Evolutionary conservation across 2,113 vertebrate genomes (phyloP), one percentile per base, ranked within the genome.

Genomic region (Phyllostomus hastatus): DNA sequence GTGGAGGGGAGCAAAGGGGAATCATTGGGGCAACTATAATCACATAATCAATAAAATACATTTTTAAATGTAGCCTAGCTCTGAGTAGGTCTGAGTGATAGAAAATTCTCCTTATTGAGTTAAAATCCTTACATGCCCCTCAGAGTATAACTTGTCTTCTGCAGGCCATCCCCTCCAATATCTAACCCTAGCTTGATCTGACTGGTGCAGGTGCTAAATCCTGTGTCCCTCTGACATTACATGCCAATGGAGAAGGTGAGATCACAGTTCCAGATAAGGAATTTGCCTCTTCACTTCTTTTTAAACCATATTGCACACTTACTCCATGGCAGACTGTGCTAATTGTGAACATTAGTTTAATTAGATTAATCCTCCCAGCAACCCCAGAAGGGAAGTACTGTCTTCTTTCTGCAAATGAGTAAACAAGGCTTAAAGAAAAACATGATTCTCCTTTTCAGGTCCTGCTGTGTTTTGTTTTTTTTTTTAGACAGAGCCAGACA

Each of bases 321-420:
- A 80, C 28, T 64, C 17, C 20, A 9, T 59, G 48, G 31, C 52
- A 79, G 24, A 61, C 5, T 57, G 20, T 80, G 66, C n/a, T 85
- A 90, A 94, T 82, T 91, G 35, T 90, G 82, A 94, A 95, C 41
- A 79, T n/a, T 66, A 67, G 59, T 57, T 88, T 28, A 66, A 78
- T 83, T 90, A 81, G 46, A 91, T 94, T 69, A 84, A 92, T 83
- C 41, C 11, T 76, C 48, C 5, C 35, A 81, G 59, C 10, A 67
- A 48, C 7, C 54, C 24, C 76, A 70, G 70, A 22, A 76, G 15
- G 1, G 41, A 72, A 92, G 22, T 50, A 33, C 16, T 85, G 31
- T 59, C 89, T 92, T 90, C 57, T 70, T 83, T 80, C 38, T 88
- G 43, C 35, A 35, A 86, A 76, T 69, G 59, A 90, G 38, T 61